Evolutionary conservation across 2,113 vertebrate genomes (phyloP).

Genomic region (Charina bottae): DNA sequence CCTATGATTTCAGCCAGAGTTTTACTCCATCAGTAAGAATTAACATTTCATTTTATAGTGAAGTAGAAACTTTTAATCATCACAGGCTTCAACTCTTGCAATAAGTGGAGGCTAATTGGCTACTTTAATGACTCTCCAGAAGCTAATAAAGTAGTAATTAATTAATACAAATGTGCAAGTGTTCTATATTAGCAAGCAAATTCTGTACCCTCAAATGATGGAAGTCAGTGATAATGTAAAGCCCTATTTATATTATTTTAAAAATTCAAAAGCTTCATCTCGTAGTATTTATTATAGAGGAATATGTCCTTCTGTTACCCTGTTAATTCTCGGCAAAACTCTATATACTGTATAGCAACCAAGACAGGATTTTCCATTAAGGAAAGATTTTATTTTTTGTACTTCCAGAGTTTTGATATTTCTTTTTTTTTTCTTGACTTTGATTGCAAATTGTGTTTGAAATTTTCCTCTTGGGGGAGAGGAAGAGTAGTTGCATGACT

Average conservation of each 20-base stretch:
- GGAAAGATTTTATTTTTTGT: constrained; percentile 62
- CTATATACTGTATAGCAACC: constrained; percentile 52
- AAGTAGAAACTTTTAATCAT: constrained; percentile 17
- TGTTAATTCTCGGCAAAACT: constrained; percentile 63
- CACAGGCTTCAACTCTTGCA: constrained; percentile 35
- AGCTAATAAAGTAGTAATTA: constrained; percentile 50
- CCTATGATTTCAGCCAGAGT: background rate
- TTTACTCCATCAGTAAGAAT: background rate
- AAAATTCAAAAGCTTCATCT: background rate
- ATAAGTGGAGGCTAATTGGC: constrained; percentile 45
- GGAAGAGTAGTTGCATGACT: background rate
- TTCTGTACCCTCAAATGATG: constrained; percentile 1
- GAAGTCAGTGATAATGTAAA: background rate
- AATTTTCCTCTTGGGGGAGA: background rate
- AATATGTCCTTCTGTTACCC: constrained; percentile 51
- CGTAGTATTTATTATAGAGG: constrained; percentile 40
- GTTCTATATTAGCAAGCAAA: background rate
- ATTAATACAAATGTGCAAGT: constrained; percentile 16
- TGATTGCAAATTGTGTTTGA: background rate
- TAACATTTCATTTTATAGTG: background rate
- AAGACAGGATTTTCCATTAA: constrained; percentile 68
- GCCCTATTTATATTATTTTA: background rate
- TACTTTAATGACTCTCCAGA: constrained; percentile 55
- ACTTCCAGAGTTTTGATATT: constrained; percentile 10
- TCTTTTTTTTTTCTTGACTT: constrained; percentile 29